Evolutionary conservation across 2,888 invertebrate genomes (phyloP).

Genomic region (Cetonia aurata): DNA sequence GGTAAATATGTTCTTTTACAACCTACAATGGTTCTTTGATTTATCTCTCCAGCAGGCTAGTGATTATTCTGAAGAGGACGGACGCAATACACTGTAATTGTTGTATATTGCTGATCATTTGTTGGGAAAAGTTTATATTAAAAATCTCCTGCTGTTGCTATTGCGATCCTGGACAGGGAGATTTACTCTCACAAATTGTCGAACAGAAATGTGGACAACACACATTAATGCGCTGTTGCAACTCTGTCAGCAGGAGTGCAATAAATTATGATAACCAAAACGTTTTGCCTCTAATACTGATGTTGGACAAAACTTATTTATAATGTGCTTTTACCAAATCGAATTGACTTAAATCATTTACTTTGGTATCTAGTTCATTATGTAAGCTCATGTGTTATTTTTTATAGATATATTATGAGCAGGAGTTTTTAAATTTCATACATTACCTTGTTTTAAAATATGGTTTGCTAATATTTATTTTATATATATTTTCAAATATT

Average conservation of each 20-base stretch:
- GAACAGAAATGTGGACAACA: not conserved
- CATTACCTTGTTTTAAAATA: no score
- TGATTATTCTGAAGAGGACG: not conserved
- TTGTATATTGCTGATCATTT: not conserved
- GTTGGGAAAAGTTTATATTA: conserved; percentile 16
- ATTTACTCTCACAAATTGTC: conserved; percentile 6
- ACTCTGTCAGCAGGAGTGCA: conserved; percentile 10
- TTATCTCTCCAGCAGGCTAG: not conserved
- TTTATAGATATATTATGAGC: no score
- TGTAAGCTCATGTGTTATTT: no score
- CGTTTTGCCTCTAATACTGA: conserved; percentile 10
- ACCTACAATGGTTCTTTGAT: not conserved
- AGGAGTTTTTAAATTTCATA: no score
- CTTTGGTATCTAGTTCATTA: no score
- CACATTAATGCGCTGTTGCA: not conserved
- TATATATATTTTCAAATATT: no score
- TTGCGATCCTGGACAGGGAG: not conserved
- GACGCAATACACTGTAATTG: not conserved
- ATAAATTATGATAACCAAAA: conserved; percentile 22
- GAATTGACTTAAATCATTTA: conserved; percentile 5
- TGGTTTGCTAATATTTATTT: no score
- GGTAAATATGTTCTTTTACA: no score
- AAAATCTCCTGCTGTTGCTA: not conserved
- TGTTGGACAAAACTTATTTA: conserved; percentile 5
- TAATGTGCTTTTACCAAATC: conserved; percentile 1